A percentile compares a stretch with the other conserved stretches of the same genome.
These are phyloP conservation scores for Parascotia fuliginaria DNA, from an alignment of 2,888 invertebrate genomes.

Conservation along the genomic window DNA sequence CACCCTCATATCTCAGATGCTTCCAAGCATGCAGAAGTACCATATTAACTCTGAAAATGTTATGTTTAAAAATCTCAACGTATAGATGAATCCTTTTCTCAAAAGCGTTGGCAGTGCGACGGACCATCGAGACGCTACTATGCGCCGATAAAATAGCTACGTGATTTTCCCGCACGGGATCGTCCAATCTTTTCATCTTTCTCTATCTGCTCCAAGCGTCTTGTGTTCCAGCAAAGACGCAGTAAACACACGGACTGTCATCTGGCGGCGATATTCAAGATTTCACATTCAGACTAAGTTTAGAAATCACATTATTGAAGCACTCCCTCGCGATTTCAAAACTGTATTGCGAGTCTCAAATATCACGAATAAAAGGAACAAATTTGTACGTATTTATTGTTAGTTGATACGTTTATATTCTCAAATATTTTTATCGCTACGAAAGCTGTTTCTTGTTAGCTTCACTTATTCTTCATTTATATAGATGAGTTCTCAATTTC, in stretches of 20 bases:
- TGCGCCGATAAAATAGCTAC: slow-evolving; percentile 76
- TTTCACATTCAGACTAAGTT: slow-evolving; percentile 72
- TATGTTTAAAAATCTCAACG: slow-evolving; percentile 36
- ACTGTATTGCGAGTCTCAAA: slow-evolving; percentile 47
- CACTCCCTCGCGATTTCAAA: slow-evolving; percentile 59
- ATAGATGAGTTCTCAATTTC: slow-evolving; percentile 30
- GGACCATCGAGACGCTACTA: slow-evolving; percentile 60
- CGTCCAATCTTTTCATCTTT: slow-evolving; percentile 75
- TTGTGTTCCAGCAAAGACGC: slow-evolving; percentile 53
- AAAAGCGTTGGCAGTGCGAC: slow-evolving; percentile 35
- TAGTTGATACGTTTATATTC: slow-evolving; percentile 31
- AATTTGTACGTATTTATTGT: slow-evolving; percentile 42
- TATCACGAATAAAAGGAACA: slow-evolving; percentile 49
- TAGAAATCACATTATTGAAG: slow-evolving; percentile 73
- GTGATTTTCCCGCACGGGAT: slow-evolving; percentile 72
- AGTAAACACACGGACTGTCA: slow-evolving; percentile 73
- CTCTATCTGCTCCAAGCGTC: slow-evolving; percentile 51
- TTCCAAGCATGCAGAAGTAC: slow-evolving; percentile 7
- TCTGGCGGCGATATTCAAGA: slow-evolving; percentile 70
- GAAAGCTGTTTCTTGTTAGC: slow-evolving; percentile 29
- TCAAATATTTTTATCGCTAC: slow-evolving; percentile 25
- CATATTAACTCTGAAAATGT: slow-evolving; percentile 23
- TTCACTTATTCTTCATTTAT: slow-evolving; percentile 20
- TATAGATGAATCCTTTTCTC: slow-evolving; percentile 38
- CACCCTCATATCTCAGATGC: slow-evolving; percentile 1